A percentile compares a stretch with the other conserved stretches of the same genome.
Evolutionary conservation across 2,797 vertebrate genomes (phyloP).

Genomic region (Sebastes iracundus): DNA sequence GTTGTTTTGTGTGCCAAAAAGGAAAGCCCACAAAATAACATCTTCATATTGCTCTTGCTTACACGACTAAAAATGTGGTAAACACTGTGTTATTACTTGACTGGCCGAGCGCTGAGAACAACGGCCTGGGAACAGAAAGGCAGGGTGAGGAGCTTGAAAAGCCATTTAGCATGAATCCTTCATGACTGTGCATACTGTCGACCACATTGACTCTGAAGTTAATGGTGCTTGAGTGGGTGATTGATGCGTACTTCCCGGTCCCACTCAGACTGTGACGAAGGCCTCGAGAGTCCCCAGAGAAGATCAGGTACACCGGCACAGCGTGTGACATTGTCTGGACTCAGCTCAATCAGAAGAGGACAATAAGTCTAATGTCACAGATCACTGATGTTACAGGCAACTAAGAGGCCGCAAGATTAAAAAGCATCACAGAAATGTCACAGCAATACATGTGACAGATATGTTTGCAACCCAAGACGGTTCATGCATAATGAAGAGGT

Average conservation of each 20-base stretch:
- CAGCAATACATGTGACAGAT: background rate
- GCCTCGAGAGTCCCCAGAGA: conserved; percentile 31
- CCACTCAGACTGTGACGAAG: conserved; percentile 36
- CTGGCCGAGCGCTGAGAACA: conserved; percentile 7
- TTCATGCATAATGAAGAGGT: conserved; percentile 7
- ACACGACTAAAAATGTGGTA: background rate
- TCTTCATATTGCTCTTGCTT: conserved; percentile 5
- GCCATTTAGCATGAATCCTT: conserved; percentile 33
- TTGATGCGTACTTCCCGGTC: conserved; percentile 36
- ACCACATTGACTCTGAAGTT: conserved; percentile 38
- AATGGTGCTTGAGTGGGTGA: conserved; percentile 52
- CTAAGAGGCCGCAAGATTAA: background rate
- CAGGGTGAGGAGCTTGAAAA: conserved; percentile 4
- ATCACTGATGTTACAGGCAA: background rate
- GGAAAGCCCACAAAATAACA: conserved; percentile 1
- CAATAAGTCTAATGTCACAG: background rate
- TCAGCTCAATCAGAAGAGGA: background rate
- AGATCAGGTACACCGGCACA: background rate
- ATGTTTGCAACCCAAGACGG: background rate
- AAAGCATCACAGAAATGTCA: background rate
- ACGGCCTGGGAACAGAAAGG: background rate
- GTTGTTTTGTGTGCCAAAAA: background rate
- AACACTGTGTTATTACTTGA: conserved; percentile 7
- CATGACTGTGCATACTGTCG: conserved; percentile 43
- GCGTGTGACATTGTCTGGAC: background rate